Evolutionary conservation across 2,797 vertebrate species (phyloP), one percentile per base, ranked within the genome.

Genomic region (Coccyzus lansbergi): DNA sequence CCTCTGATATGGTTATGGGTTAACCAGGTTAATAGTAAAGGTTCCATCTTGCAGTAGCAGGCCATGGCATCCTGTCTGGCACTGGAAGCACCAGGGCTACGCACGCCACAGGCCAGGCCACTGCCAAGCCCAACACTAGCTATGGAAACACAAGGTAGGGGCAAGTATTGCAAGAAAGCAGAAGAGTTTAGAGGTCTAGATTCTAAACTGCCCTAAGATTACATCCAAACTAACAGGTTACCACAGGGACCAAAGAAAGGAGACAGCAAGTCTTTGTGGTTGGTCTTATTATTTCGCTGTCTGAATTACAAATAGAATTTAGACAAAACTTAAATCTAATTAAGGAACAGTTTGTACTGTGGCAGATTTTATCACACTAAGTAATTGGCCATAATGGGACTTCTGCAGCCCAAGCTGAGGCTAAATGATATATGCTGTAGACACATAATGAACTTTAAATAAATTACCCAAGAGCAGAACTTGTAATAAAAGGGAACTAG

Each of bases 351-450:
- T 94, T 95, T 94, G 85, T 93, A 76, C 80, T 77, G 34, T 90
- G 89, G 87, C 85, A 88, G 91, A 95, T 97, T 95, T 93, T 95
- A 95, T 95, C 95, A 77, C 92, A 77, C 69, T 95, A 93, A 95
- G 85, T 97, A 97, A 95, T 97, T 95, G 93, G 67, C 83, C 62
- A 49, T 95, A 95, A 95, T 95, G 76, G 87, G 86, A 79, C 69
- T 94, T 95, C 76, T 95, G 77, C 85, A 94, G 60, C 87, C 89
- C 44, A 90, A 81, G 89, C 70, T 90, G 70, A 95, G 80, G 67
- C 83, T 63, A 92, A 91, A 79, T 94, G 83, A 92, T 94, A 58
- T 74, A 91, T 93, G 65, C 77, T 91, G 80, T 79, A 91, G 89
- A 82, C 69, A 68, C 56, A 79, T 93, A 92, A 96, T 95, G 92